phyloP scores from a whole-genome alignment of 2,888 invertebrate species.

The Pristionchus fissidentatus region DNA sequence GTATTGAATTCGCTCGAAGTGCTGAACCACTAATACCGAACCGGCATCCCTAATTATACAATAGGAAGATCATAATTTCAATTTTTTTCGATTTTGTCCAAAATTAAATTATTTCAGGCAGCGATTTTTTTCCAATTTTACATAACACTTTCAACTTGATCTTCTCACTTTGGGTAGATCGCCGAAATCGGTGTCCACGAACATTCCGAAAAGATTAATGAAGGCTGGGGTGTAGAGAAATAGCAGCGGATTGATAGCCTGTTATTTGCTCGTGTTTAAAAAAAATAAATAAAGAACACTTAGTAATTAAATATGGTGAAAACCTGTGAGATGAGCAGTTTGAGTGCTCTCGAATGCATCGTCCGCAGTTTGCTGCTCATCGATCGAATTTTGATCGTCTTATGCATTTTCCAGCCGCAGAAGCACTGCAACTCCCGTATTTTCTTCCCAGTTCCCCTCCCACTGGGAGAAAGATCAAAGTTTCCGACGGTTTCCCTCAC shows the following conservation, averaged over 20 bases:
- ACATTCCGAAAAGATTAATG: background rate
- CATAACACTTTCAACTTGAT: too few relatives aligned
- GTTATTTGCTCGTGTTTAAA: background rate
- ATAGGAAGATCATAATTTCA: too few relatives aligned
- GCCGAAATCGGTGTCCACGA: background rate
- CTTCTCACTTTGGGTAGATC: background rate
- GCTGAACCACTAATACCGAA: too few relatives aligned
- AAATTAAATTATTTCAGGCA: too few relatives aligned
- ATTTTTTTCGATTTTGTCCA: too few relatives aligned
- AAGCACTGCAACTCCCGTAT: background rate
- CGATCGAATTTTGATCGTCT: background rate
- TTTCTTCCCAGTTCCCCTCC: too few relatives aligned
- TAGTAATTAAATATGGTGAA: background rate
- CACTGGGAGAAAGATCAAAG: too few relatives aligned
- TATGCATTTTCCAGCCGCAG: background rate
- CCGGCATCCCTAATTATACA: too few relatives aligned
- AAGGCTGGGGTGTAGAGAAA: background rate
- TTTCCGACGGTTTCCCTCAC: too few relatives aligned
- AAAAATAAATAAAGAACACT: background rate
- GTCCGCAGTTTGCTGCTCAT: background rate
- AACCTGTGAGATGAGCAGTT: constrained; percentile 7
- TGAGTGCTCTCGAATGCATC: background rate
- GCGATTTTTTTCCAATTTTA: too few relatives aligned
- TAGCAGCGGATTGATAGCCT: background rate
- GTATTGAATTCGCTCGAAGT: too few relatives aligned